Conservation (phyloP, 2,888 invertebrate genomes). For the Sminthurides aquaticus region DNA sequence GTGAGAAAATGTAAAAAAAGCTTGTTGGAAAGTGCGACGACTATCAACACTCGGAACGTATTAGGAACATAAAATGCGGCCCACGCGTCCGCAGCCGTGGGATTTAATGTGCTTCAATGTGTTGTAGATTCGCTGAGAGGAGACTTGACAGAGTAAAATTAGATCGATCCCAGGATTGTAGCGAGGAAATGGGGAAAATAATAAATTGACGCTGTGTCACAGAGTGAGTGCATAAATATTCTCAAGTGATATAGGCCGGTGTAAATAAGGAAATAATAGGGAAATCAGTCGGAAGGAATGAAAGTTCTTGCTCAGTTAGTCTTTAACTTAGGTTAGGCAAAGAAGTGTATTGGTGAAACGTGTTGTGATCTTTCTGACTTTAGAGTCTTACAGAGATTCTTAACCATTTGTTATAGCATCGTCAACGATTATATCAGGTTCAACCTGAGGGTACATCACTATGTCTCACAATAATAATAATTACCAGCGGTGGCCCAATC, state of each 20-base stretch:
- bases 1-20: neutral
- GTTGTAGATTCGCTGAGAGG: neutral
- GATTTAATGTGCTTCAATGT: neutral
- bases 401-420: too few relatives aligned
- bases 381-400: too few relatives aligned
- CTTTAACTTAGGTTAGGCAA: neutral
- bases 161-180: neutral
- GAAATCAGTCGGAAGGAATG: neutral
- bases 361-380: too few relatives aligned
- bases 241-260: too few relatives aligned
- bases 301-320: neutral
- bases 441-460: too few relatives aligned
- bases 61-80: neutral
- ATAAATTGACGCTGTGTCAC: neutral
- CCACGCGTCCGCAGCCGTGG: neutral
- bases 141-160: neutral
- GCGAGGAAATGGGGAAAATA: neutral
- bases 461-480: slow-evolving; percentile 16
- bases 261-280: too few relatives aligned
- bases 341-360: too few relatives aligned
- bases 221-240: neutral
- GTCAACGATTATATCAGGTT: too few relatives aligned
- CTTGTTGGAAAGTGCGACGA: neutral
- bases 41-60: neutral
- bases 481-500: slow-evolving; percentile 1